Base-by-base conservation (phyloP, 1,140 invertebrate genomes). In the Globodera rostochiensis region DNA sequence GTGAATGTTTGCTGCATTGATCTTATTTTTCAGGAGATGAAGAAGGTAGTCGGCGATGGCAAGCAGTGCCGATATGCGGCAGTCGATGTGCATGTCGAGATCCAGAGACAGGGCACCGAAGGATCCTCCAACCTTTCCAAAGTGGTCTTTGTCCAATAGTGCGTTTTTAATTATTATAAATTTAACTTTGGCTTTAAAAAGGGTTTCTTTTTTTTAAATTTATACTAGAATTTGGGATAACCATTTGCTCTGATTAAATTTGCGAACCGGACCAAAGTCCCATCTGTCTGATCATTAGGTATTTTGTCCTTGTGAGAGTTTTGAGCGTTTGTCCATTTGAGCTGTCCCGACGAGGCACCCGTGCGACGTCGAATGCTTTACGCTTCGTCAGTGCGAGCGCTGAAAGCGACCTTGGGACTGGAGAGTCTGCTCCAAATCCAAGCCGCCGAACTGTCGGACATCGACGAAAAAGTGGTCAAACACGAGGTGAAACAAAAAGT, bases 131-230 rank as follows among this genome's bases (percentile, higher is more conserved):
- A 81, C 69, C 80, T 89, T 49, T 84, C 80, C 76, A 89, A 89
- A 82, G 87, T 89, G 73, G 83, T 89, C 75, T 89, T 89, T 81
- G 85, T 89, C 71, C 88, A 89, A 87, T 90, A 82, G 88, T 89
- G 79, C 82, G 88, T 82, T 15, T 80, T 57, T 7, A 66, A 36
- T 9, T n/a, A 66, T 47, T 21, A 76, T 13, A 8, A 57, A 77
- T 15, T 67, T 45, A 64, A 64, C 19, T 13, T 19, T 64, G 11
- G 57, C 11, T 36, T 36, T 36, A 36, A 36, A 36, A 36, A 36
- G 36, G 36, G 36, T 36, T 36, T 3, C 36, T 36, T 36, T 36
- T 36, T 36, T 3, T 36, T 3, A 36, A 36, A 36, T 36, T 36
- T 36, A 36, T 36, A 36, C 36, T 36, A 36, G 36, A 36, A 36